Base-by-base conservation (phyloP, 2,888 invertebrate species). In the Lydus trimaculatus region DNA sequence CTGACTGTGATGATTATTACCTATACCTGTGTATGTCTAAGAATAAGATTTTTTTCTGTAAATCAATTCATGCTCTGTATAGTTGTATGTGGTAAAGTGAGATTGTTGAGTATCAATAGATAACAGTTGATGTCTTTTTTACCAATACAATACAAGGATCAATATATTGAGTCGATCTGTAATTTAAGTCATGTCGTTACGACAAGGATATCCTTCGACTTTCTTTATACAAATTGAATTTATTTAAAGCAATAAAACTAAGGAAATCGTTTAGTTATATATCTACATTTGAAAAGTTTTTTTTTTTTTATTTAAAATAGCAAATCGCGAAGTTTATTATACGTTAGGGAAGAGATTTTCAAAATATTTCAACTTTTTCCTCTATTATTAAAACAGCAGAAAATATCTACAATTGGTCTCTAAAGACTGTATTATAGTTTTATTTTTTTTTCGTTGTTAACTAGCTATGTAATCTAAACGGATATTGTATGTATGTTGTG, bases 401-500 rank as follows among this genome's bases (percentile, higher is more conserved):
- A 48, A 48, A 48, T 48, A 48, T 48, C 48, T 11, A 3, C 20
- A 48, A 48, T 48, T 48, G 17, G 43, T 56, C 56, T 11, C 25
- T 7, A n/a, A 15, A 28, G 56, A 56, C 25, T 56, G 15, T 56
- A 56, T 28, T 15, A 48, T 43, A 23, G 52, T 52, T n/a, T 5
- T 43, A 17, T 1, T 43, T n/a, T 20, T 52, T 52, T 52, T 20
- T 52, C 20, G 20, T 52, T 52, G 20, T 52, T 9, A 48, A 48
- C 39, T 48, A 48, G 17, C 43, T 20, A 20, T 15, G 20, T 23
- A 48, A 56, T 56, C 25, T 56, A 25, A 56, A 56, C 56, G 56
- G 56, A 56, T 56, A 56, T 56, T 25, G 23, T 56, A 56, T 56
- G 23, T 20, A 23, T 52, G 52, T 52, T 15, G 23, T 61, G 39